Evolutionary conservation across 92 coral and sea anemone species (phyloP), one percentile per base, ranked within the genome.

Genomic region (Diadumene lineata): DNA sequence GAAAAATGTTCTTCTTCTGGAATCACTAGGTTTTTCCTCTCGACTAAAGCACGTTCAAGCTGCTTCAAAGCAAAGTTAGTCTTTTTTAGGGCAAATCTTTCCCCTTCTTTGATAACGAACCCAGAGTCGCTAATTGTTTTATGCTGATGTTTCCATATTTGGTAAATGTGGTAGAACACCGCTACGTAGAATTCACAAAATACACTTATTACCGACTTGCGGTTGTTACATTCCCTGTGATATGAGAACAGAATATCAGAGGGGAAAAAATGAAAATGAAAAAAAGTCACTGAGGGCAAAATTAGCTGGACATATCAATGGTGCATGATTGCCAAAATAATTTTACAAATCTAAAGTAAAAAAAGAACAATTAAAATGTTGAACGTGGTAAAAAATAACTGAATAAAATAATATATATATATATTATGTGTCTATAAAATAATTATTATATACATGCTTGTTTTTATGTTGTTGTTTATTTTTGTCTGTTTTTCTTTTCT

Each of bases 41-140:
- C 96, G 8, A 73, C 64, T 31, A 96, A 67, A 3, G 83, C 86
- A 33, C 82, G 81, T 68, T 90, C 97, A 68, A 96, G 72, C 78
- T 86, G 84, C 60, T 84, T 75, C 16, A 89, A 21, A 28, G 90
- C 91, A n/a, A 78, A 80, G 31, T 81, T 80, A 25, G 97, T 82
- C 56, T 88, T 84, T 63, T 83, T 86, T 48, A 86, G 83, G 50
- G 96, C 93, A 75, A 73, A 88, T 33, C 92, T 96, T 70, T 96
- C 99, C 31, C 92, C 79, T 74, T 96, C 99, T 73, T 92, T 87
- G 46, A 96, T 86, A 11, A 96, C 99, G 46, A 96, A 96, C 7
- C 99, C 99, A 0, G 97, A 92, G 75, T 96, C 97, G n/a, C 87
- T 85, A 43, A 96, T 96, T 9, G 97, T 96, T 72, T 96, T 96